Base-by-base conservation (phyloP, 2,797 vertebrate species). In the Arctocebus calabarensis region DNA sequence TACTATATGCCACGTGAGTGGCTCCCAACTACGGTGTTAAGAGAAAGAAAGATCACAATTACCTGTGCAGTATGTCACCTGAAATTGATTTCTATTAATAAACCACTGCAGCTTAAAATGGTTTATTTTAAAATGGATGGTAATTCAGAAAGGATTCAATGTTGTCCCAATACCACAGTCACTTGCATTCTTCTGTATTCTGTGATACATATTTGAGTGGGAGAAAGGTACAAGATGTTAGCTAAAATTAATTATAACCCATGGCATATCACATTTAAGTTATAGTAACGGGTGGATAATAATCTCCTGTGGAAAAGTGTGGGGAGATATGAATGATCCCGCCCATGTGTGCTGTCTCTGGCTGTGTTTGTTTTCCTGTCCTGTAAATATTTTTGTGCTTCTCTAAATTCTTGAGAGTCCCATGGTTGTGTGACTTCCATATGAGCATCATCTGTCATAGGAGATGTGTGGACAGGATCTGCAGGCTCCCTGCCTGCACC, bases 41-140 rank as follows among this genome's bases (percentile, higher is more conserved):
- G 79, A 74, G 70, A 71, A 43, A 82, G 66, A 85, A 93, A 14
- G 13, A 86, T 86, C 79, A 88, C 6, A 86, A 57, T 95, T 94
- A 73, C 57, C 17, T 57, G 32, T 29, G 48, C 88, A 79, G 19
- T 57, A 29, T 81, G 29, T 78, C 61, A 45, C 12, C 66, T 73
- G 61, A 94, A 66, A 70, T 82, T 84, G 86, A 64, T 94, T 96
- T 94, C 48, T 91, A 29, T 73, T 83, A 57, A 40, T 77, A 82
- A 68, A 70, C 45, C 57, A 73, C 43, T 88, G 52, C 78, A 83
- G 22, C 25, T 94, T 88, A 25, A 92, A 45, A 57, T 43, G 23
- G 57, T 83, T 92, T 62, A 55, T 32, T 92, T 92, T 78, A 61
- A 88, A 85, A 78, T 20, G 9, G 66, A 43, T 82, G 62, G 77